These are phyloP conservation scores for Cryptus viduatorius DNA, from an alignment of 2,888 invertebrate species.

Conservation along the genomic window DNA sequence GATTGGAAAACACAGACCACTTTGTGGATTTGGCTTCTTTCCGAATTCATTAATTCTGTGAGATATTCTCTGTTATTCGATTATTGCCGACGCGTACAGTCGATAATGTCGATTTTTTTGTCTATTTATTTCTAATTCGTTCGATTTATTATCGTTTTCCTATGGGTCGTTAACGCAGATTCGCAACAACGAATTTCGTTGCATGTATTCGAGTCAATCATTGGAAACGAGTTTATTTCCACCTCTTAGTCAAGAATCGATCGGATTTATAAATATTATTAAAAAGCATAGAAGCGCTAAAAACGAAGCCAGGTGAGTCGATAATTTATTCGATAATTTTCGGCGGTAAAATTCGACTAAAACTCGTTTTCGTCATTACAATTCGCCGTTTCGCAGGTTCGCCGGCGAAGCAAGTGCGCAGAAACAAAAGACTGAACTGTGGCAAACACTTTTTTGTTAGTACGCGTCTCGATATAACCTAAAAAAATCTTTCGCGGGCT, in stretches of 20 bases:
- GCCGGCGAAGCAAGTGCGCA: slow-evolving; percentile 41
- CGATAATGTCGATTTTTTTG: background rate
- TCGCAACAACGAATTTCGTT: slow-evolving; percentile 55
- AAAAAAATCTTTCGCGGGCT: background rate
- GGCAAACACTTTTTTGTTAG: slow-evolving; percentile 79
- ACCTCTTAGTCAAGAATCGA: slow-evolving; percentile 75
- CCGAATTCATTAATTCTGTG: slow-evolving; percentile 78
- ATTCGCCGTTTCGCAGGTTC: slow-evolving; percentile 36
- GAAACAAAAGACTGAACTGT: slow-evolving; percentile 75
- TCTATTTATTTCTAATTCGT: background rate
- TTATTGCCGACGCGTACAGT: background rate
- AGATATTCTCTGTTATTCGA: slow-evolving; percentile 42
- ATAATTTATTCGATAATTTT: background rate
- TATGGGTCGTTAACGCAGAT: slow-evolving; percentile 44
- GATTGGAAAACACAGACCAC: slow-evolving; percentile 69
- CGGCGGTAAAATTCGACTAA: slow-evolving; percentile 15
- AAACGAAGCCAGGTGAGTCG: slow-evolving; percentile 66
- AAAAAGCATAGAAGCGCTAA: slow-evolving; percentile 73
- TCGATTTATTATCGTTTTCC: background rate
- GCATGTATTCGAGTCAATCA: slow-evolving; percentile 58
- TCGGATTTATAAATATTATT: slow-evolving; percentile 75
- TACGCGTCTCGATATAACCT: slow-evolving; percentile 44
- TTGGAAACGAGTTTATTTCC: slow-evolving; percentile 73
- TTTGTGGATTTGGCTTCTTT: slow-evolving; percentile 77
- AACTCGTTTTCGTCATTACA: slow-evolving; percentile 31